Percentiles rank a stretch among this genome's conserved stretches.
Conservation (phyloP, 2,113 vertebrate species). For the Pygathrix nemaeus region DNA sequence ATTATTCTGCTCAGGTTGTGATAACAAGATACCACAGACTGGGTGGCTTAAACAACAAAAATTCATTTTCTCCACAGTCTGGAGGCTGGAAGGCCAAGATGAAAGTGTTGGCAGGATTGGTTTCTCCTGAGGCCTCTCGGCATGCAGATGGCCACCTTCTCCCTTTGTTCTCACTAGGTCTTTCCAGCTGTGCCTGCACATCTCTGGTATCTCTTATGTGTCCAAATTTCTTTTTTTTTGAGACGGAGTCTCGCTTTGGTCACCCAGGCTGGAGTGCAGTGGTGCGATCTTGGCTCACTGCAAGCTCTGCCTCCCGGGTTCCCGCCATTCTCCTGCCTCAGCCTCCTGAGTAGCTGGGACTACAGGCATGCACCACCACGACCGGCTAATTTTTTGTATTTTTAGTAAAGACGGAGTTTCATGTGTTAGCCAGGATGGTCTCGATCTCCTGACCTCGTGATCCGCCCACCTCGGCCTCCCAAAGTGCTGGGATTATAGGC, state of each 20-base stretch:
- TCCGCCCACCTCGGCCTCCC: no score
- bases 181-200: not conserved
- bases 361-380: no score
- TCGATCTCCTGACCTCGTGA: no score
- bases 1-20: not conserved
- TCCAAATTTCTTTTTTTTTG: not conserved
- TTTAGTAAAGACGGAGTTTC: no score
- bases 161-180: not conserved
- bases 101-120: not conserved
- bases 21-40: not conserved
- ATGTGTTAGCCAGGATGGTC: no score
- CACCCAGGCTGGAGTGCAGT: no score
- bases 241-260: no score
- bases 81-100: not conserved
- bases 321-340: no score
- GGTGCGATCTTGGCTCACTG: fast-evolving
- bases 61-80: not conserved
- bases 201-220: not conserved
- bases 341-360: no score
- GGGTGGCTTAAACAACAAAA: not conserved
- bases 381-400: no score
- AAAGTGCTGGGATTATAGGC: no score
- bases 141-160: not conserved
- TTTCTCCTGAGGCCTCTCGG: not conserved
- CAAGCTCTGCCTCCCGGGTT: no score